phyloP scores from a whole-genome alignment of 2,113 vertebrate species.

The Emydura subglobosa region DNA sequence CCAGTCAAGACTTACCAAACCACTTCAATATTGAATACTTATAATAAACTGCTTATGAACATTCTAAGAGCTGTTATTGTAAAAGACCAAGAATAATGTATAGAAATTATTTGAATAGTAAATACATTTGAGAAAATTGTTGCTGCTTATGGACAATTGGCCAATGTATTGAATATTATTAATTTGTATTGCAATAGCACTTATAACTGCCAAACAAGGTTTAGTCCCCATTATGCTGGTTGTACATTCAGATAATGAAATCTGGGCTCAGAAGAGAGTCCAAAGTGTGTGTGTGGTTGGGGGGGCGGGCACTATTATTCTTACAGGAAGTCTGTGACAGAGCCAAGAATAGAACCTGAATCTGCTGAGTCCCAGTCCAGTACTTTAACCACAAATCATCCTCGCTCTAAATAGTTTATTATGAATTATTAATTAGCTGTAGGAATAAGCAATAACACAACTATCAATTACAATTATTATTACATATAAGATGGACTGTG shows the following conservation, averaged over 20 bases:
- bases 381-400: not conserved
- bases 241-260: not conserved
- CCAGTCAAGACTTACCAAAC: not conserved
- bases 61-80: not conserved
- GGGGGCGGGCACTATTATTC: not conserved
- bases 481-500: fast-evolving
- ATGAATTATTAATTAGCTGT: not conserved
- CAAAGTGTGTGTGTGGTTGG: not conserved
- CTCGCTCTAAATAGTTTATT: not conserved
- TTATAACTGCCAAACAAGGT: not conserved
- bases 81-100: not conserved
- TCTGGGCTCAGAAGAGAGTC: not conserved
- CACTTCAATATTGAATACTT: fast-evolving
- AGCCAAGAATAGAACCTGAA: not conserved
- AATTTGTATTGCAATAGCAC: not conserved
- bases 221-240: not conserved
- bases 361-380: not conserved
- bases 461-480: not conserved
- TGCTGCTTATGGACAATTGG: not conserved
- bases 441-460: not conserved
- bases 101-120: not conserved
- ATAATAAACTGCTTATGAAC: not conserved
- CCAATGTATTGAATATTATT: not conserved
- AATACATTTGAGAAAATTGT: not conserved
- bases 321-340: not conserved